Percentiles rank a stretch among this genome's conserved stretches.
Conservation (phyloP, 2,888 invertebrate genomes). For the Rhimphoctona megacephalus region DNA sequence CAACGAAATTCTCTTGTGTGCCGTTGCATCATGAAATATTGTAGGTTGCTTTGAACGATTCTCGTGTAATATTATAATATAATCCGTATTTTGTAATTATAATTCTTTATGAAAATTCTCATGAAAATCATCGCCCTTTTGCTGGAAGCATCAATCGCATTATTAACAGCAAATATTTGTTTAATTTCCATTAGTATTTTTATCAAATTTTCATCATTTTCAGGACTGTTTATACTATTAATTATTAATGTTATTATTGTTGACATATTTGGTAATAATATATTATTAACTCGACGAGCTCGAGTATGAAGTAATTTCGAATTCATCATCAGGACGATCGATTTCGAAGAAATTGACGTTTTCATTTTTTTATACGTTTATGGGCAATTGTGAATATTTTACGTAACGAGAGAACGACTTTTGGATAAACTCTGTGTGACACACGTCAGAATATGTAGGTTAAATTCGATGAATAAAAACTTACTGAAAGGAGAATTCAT, state of each 20-base stretch:
- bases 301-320: neutral
- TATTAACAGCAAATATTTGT: neutral
- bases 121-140: neutral
- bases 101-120: neutral
- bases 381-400: constrained; percentile 10
- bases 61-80: constrained; percentile 6
- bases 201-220: neutral
- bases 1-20: constrained; percentile 22
- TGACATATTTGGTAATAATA: neutral
- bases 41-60: constrained; percentile 15
- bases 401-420: constrained; percentile 51
- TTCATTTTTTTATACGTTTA: neutral
- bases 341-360: too few relatives aligned
- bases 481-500: neutral
- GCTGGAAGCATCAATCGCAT: neutral
- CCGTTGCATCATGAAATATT: constrained; percentile 32
- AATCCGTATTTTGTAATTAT: constrained; percentile 20
- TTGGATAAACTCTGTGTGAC: constrained; percentile 36
- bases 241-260: neutral
- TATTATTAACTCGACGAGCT: neutral
- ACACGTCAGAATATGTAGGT: constrained; percentile 23
- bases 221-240: neutral
- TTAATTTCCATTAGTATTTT: neutral
- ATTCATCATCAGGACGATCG: neutral
- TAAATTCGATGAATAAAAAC: neutral